Percentiles rank a stretch among this genome's conserved stretches.
phyloP scores from a whole-genome alignment of 2,113 vertebrate genomes.

The Recurvirostra avosetta region DNA sequence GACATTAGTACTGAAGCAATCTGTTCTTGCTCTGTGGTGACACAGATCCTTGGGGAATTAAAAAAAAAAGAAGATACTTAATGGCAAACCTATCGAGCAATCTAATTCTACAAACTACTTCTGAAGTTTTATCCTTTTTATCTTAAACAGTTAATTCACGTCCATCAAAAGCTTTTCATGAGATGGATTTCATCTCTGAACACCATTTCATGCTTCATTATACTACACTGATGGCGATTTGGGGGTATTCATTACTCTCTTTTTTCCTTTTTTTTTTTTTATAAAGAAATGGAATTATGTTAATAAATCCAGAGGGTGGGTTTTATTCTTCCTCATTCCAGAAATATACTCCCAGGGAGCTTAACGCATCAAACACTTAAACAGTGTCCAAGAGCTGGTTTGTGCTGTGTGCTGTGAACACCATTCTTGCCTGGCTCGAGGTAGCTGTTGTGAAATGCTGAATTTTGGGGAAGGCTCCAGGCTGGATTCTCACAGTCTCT shows the following conservation, averaged over 20 bases:
- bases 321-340: not conserved
- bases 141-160: conserved; percentile 21
- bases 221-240: conserved; percentile 33
- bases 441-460: not conserved
- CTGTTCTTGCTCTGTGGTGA: not conserved
- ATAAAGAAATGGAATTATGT: not conserved
- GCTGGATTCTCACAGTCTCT: not conserved
- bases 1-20: not conserved
- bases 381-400: not conserved
- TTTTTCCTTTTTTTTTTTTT: not conserved
- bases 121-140: conserved; percentile 30
- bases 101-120: not conserved
- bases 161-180: conserved; percentile 35
- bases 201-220: conserved; percentile 66
- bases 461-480: not conserved
- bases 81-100: not conserved
- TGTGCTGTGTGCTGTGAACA: not conserved
- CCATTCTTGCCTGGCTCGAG: not conserved
- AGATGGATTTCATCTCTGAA: conserved; percentile 56
- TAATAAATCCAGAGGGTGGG: not conserved
- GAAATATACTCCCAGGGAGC: not conserved
- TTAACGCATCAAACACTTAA: not conserved
- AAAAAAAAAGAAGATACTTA: not conserved
- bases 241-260: conserved; percentile 8
- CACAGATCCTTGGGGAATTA: not conserved